Base-by-base conservation (phyloP, 2,113 vertebrate species). In the Clarias batrachus region DNA sequence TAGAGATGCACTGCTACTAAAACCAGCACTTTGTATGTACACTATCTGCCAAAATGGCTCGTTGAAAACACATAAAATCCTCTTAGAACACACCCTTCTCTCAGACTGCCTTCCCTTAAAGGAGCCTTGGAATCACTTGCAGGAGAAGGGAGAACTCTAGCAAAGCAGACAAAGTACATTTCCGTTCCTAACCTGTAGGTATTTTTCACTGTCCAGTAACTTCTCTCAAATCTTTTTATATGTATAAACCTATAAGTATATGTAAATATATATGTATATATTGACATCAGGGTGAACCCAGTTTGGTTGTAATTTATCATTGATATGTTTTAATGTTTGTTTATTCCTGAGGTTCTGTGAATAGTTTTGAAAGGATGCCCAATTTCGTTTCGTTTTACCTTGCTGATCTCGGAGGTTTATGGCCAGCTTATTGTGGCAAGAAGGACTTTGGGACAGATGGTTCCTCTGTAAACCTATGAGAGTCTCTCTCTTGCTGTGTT, bases 251-350 rank as follows among this genome's bases (percentile, higher is more conserved):
- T 90, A 92, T 93, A 91, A 91, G 91, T 93, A 93, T 89, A 91
- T 93, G 92, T 91, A 93, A 93, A 91, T 94, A 92, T 94, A 91
- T 93, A 92, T 94, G 93, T 91, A 93, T 92, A 94, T 93, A 92
- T 94, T 93, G 92, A 92, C 93, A 94, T 93, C 94, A 94, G 94
- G 94, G 93, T 94, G 87, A 92, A 91, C 87, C 78, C 89, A 89
- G 91, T 94, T 94, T 93, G 92, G 89, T 93, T 93, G 87, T 92
- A 93, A 91, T 90, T 90, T 93, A 92, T 93, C 93, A 86, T 92
- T 88, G 82, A 92, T 88, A 87, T 76, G 89, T 91, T 93, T 89
- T 87, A 89, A 90, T 89, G 78, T 86, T 83, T 37, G 84, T 89
- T 86, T 57, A 92, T 90, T 91, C 81, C 90, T 91, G 87, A 66